Base-by-base conservation (phyloP, 2,888 invertebrate species). In the Heliconius sara region DNA sequence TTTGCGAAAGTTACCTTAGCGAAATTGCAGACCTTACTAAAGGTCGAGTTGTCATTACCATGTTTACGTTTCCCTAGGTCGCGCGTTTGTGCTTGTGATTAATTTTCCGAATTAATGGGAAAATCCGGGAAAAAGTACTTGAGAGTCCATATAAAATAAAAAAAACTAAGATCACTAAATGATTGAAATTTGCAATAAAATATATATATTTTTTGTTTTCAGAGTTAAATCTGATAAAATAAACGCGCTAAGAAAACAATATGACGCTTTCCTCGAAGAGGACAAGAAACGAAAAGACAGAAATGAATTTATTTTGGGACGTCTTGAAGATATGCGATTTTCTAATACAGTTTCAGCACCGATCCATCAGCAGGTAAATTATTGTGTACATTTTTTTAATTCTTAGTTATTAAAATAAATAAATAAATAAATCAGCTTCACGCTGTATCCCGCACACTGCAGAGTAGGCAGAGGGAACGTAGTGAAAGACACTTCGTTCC, bases 211-310 rank as follows among this genome's bases (percentile, higher is more conserved):
- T 71, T 52, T 25, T n/a, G 3, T 60, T 89, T 90, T 63, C 87
- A 95, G 95, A 87, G 79, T 88, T 43, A 94, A 90, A 87, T 89
- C 92, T 6, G 93, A 93, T 34, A 91, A 91, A 43, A 90, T 95
- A 30, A 92, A 92, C 82, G 87, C 88, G 12, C 81, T 95, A 52
- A 88, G 91, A 81, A 93, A 95, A 85, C 91, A 93, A 86, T 95
- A 95, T 87, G 95, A 95, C 80, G 88, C 90, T 27, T 93, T 95
- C 84, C 86, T 95, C 77, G 93, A 92, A 83, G 94, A 95, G 79
- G 95, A 95, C 83, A 95, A 92, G 83, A 94, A 91, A 84, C 89
- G 95, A 16, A 94, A 90, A 85, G 92, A 93, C 78, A 88, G 95
- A 22, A 95, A 95, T 87, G 92, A 93, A 77, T 93, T 91, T 81